Evolutionary conservation across 2,888 invertebrate species (phyloP).

Genomic region (Stratiomys singularior): DNA sequence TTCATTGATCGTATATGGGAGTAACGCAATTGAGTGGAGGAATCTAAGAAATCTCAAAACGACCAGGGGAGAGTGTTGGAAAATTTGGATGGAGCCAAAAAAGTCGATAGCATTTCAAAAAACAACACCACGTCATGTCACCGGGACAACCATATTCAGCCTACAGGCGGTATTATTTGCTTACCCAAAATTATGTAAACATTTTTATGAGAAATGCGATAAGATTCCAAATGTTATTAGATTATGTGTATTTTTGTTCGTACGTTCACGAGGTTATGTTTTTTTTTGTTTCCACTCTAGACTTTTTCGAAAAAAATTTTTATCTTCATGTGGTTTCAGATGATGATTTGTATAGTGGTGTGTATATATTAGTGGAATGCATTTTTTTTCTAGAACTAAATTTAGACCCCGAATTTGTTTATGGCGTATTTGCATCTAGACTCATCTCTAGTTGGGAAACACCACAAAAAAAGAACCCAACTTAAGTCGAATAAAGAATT

Average conservation of each 20-base stretch:
- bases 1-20: too few relatives aligned
- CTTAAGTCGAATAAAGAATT: too few relatives aligned
- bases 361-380: not conserved
- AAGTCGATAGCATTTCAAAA: not conserved
- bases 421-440: too few relatives aligned
- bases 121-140: slow-evolving; percentile 37
- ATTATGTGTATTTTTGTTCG: not conserved
- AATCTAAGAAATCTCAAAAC: too few relatives aligned
- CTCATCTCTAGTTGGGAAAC: too few relatives aligned
- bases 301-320: not conserved
- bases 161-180: slow-evolving; percentile 45
- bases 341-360: not conserved
- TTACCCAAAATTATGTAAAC: slow-evolving; percentile 44
- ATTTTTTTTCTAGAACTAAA: not conserved
- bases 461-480: too few relatives aligned
- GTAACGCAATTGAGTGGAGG: too few relatives aligned
- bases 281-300: not conserved
- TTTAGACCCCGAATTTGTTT: not conserved
- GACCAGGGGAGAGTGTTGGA: not conserved
- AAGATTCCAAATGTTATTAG: slow-evolving; percentile 42
- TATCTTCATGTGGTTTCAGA: slow-evolving; percentile 3
- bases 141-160: slow-evolving; percentile 16
- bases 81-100: not conserved
- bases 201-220: slow-evolving; percentile 47
- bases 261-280: not conserved